Conservation (phyloP, 2,888 invertebrate genomes). For the Polymixis lichenea region DNA sequence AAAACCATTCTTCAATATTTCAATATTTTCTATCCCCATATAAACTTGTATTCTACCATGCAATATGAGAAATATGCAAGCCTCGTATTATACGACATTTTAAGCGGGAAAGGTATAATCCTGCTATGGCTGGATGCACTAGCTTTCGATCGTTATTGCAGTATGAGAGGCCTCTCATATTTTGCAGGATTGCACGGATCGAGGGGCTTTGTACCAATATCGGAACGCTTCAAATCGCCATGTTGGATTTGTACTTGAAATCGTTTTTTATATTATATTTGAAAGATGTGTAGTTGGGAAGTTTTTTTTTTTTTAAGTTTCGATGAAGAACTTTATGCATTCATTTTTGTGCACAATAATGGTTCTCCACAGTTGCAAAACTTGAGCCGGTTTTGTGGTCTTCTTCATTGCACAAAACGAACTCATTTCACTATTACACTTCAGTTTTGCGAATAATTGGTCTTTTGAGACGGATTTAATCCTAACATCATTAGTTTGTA, state of each 20-base stretch:
- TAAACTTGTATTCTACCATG: constrained; percentile 36
- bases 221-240: constrained; percentile 40
- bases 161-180: constrained; percentile 51
- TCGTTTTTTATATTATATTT: constrained; percentile 16
- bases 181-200: constrained; percentile 43
- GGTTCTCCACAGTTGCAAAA: background rate
- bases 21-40: constrained; percentile 28
- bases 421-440: background rate
- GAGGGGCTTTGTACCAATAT: constrained; percentile 42
- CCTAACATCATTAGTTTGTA: background rate
- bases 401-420: background rate
- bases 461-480: background rate
- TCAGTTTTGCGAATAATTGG: background rate
- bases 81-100: constrained; percentile 32
- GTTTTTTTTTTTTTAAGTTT: background rate
- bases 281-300: background rate
- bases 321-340: background rate
- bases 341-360: background rate
- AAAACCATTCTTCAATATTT: constrained; percentile 17
- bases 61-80: constrained; percentile 51
- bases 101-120: constrained; percentile 19
- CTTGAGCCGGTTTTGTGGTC: background rate
- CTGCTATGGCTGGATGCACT: constrained; percentile 27
- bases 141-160: constrained; percentile 39
- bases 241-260: constrained; percentile 45